These are phyloP conservation scores for Sminthurides bifidus DNA, from an alignment of 1,140 invertebrate genomes.

Conservation along the genomic window DNA sequence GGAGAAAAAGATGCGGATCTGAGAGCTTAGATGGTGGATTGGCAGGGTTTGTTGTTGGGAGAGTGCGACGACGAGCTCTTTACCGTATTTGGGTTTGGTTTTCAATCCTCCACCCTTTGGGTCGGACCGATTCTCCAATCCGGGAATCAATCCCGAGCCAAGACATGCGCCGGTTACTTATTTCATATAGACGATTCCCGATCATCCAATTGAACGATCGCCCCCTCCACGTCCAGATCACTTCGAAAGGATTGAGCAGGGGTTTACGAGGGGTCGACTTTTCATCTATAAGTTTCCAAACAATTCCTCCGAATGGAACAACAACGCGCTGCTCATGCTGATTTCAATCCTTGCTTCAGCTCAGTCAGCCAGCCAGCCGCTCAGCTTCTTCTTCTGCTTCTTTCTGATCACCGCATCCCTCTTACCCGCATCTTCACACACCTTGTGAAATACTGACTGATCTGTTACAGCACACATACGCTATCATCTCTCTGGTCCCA, in stretches of 20 bases:
- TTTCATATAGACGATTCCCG: constrained; percentile 32
- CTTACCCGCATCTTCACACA: no score
- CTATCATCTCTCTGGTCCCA: no score
- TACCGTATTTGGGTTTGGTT: constrained; percentile 29
- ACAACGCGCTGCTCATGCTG: no score
- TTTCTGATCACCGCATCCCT: no score
- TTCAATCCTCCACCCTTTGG: constrained; percentile 31
- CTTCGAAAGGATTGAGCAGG: constrained; percentile 3
- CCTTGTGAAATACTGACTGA: no score
- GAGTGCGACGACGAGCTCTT: not conserved
- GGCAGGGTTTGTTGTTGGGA: constrained; percentile 13
- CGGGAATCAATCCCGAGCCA: constrained; percentile 30
- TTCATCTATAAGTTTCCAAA: no score
- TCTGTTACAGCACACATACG: no score
- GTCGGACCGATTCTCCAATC: constrained; percentile 30
- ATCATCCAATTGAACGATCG: constrained; percentile 31
- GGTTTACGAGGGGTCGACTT: no score
- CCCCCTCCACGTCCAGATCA: constrained; percentile 24
- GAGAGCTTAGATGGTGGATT: constrained; percentile 13
- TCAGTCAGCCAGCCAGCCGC: no score
- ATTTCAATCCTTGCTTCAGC: no score
- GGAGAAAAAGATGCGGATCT: constrained; percentile 13
- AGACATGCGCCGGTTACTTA: constrained; percentile 31
- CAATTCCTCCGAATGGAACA: no score
- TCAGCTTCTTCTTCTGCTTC: no score